Percentiles rank a stretch among this genome's conserved stretches.
Evolutionary conservation across 2,113 vertebrate species (phyloP).

Genomic region (Clupea harengus): DNA sequence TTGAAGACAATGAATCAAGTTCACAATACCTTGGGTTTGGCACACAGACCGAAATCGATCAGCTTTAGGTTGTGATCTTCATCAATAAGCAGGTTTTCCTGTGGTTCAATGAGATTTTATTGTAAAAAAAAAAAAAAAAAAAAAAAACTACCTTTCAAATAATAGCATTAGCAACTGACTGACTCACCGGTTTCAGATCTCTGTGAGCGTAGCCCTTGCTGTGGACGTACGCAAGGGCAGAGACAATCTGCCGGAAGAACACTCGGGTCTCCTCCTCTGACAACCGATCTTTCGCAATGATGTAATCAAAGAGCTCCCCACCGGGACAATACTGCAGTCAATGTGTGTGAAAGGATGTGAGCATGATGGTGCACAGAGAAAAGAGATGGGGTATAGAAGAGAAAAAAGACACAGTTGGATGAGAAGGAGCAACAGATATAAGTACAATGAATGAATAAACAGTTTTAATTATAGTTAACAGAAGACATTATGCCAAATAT

Average conservation of each 20-base stretch:
- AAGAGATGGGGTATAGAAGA: not conserved
- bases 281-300: slow-evolving; percentile 88
- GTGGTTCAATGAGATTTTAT: slow-evolving; percentile 44
- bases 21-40: slow-evolving; percentile 87
- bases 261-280: slow-evolving; percentile 86
- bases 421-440: not conserved
- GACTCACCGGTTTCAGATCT: slow-evolving; percentile 90
- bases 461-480: no score
- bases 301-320: slow-evolving; percentile 95
- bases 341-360: not conserved
- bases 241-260: slow-evolving; percentile 93
- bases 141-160: not conserved
- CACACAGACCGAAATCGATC: slow-evolving; percentile 96
- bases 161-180: not conserved
- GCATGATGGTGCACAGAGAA: no score
- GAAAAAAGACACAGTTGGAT: not conserved
- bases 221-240: slow-evolving; percentile 89
- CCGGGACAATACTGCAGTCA: slow-evolving; percentile 87
- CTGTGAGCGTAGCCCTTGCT: slow-evolving; percentile 92
- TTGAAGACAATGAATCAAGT: not conserved
- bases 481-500: no score
- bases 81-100: slow-evolving; percentile 96
- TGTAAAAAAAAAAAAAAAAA: slow-evolving; percentile 30
- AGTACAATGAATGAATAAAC: no score
- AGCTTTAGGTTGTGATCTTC: slow-evolving; percentile 88